A percentile compares a stretch with the other conserved stretches of the same genome.
Conservation (phyloP, 1,140 invertebrate genomes). For the Ridgeia piscesae region DNA sequence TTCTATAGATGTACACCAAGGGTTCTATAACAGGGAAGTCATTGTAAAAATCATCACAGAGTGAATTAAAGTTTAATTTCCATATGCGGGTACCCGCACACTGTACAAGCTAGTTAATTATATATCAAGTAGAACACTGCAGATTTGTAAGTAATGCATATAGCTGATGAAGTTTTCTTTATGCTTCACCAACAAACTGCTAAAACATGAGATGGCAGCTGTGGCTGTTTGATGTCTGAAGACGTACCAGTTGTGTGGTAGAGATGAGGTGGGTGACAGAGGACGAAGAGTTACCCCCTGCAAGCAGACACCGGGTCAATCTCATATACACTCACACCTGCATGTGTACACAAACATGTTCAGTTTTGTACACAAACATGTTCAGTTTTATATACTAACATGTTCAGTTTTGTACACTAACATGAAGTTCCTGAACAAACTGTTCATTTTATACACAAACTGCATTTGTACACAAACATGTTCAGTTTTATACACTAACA, state of each 20-base stretch:
- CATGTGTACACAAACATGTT: no score
- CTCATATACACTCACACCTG: neutral
- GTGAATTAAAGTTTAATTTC: neutral
- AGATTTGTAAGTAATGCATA: neutral
- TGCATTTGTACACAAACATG: no score
- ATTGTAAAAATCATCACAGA: no score
- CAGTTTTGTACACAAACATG: no score
- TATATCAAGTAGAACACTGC: neutral
- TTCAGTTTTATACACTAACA: no score
- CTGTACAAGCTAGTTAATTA: neutral
- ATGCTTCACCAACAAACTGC: neutral
- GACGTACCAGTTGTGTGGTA: neutral
- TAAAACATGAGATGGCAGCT: neutral
- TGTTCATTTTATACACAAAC: no score
- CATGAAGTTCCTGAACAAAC: no score
- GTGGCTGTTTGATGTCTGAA: neutral
- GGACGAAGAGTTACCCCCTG: neutral
- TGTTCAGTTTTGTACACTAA: no score
- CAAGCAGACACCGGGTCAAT: neutral
- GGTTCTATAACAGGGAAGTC: no score
- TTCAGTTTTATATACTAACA: no score
- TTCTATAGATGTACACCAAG: no score
- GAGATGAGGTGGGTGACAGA: neutral
- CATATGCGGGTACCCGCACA: neutral
- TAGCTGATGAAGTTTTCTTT: no score